Evolutionary conservation across 2,797 vertebrate genomes (phyloP).

Genomic region (Meriones psammophilus): DNA sequence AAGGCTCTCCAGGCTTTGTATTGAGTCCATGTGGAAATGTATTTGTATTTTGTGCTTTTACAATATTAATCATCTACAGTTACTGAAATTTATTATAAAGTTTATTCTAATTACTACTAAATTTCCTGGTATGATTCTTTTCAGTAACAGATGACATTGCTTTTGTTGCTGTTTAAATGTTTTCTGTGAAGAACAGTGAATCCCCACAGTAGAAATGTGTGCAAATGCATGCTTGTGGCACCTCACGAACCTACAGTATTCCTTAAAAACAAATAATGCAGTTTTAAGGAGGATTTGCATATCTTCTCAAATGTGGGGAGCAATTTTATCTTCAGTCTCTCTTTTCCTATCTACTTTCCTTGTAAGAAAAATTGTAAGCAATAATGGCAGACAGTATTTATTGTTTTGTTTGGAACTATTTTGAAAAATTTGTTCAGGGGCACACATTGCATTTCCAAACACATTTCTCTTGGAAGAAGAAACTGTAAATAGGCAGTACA

Average conservation of each 20-base stretch:
- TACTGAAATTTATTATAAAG: background rate
- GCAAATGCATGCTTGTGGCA: background rate
- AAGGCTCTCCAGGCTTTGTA: background rate
- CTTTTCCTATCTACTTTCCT: background rate
- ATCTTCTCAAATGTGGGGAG: background rate
- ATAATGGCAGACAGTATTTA: conserved; percentile 44
- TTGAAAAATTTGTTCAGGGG: conserved; percentile 65
- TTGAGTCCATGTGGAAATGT: background rate
- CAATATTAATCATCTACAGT: conserved; percentile 8
- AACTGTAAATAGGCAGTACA: conserved; percentile 67
- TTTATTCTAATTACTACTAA: conserved; percentile 7
- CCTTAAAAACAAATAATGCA: background rate
- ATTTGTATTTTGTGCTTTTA: background rate
- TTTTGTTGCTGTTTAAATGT: conserved; percentile 3
- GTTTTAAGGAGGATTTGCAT: conserved; percentile 12
- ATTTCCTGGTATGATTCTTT: conserved; percentile 16
- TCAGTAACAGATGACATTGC: background rate
- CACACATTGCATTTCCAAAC: conserved; percentile 58
- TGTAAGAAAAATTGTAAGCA: conserved; percentile 27
- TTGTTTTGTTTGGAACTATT: conserved; percentile 70
- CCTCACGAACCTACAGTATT: background rate
- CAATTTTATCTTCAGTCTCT: background rate
- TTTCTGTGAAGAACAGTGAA: conserved; percentile 34
- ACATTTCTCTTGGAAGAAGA: conserved; percentile 69
- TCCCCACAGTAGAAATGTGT: conserved; percentile 7